Evolutionary conservation across 2,113 vertebrate species (phyloP).

Genomic region (Neolamprologus devosi): DNA sequence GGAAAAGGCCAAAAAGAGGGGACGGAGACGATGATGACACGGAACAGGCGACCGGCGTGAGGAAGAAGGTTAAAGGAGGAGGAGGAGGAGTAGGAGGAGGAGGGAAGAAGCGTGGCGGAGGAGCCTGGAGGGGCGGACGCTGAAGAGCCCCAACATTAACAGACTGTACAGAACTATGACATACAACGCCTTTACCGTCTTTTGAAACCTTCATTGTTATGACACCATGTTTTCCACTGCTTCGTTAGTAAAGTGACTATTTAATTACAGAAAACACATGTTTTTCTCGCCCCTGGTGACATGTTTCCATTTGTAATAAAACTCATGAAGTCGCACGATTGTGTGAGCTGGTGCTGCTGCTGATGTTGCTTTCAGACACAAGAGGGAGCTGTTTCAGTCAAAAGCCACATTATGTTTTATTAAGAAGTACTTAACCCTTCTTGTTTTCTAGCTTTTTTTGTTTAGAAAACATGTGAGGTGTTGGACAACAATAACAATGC

Average conservation of each 20-base stretch:
- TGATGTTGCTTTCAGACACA: not conserved
- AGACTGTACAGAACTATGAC: conserved; percentile 37
- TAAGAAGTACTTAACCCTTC: not conserved
- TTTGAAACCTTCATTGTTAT: not conserved
- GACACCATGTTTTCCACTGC: not conserved
- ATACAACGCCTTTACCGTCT: not conserved
- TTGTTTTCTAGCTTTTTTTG: not conserved
- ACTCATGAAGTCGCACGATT: not conserved
- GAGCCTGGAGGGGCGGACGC: conserved; percentile 52
- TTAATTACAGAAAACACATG: conserved; percentile 11
- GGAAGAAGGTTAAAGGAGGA: conserved; percentile 86
- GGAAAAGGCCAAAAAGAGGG: conserved; percentile 72
- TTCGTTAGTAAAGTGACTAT: not conserved
- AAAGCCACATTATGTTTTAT: not conserved
- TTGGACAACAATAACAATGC: not conserved
- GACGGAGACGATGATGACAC: conserved; percentile 72
- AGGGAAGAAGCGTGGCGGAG: conserved; percentile 40
- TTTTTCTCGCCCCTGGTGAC: not conserved
- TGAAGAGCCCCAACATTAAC: conserved; percentile 4
- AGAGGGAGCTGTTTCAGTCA: not conserved
- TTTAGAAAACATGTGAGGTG: not conserved
- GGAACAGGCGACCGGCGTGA: conserved; percentile 83
- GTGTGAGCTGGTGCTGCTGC: not conserved
- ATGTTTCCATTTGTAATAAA: conserved; percentile 54
- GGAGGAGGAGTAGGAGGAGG: not conserved